phyloP scores from a whole-genome alignment of 2,888 invertebrate genomes.

The Eustalomyia histrio region DNA sequence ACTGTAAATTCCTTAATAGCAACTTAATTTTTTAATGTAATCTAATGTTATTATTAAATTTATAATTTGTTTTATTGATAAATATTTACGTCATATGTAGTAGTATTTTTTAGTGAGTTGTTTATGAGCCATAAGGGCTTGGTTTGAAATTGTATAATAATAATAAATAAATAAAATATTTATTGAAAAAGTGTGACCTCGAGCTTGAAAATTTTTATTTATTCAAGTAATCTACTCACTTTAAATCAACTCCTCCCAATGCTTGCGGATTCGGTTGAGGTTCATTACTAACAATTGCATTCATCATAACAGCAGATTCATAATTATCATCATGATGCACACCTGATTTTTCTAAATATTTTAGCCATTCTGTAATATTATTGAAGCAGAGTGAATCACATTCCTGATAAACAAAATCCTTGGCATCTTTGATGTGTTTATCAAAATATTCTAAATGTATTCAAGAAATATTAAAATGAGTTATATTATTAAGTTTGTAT shows the following conservation, averaged over 20 bases:
- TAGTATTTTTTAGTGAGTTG: too few relatives aligned
- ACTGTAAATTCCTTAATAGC: too few relatives aligned
- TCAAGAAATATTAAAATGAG: neutral
- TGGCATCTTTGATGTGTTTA: constrained; percentile 66
- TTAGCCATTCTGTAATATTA: constrained; percentile 73
- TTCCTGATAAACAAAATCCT: constrained; percentile 70
- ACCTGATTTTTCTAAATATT: constrained; percentile 67
- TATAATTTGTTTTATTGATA: too few relatives aligned
- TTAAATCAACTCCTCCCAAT: constrained; percentile 61
- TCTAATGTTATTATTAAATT: too few relatives aligned
- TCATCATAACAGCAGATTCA: constrained; percentile 72
- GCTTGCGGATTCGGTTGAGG: constrained; percentile 43
- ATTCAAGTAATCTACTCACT: constrained; percentile 48
- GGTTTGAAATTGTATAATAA: too few relatives aligned
- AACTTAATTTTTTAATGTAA: too few relatives aligned
- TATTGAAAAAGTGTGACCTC: too few relatives aligned
- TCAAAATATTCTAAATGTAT: constrained; percentile 70
- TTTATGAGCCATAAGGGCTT: too few relatives aligned
- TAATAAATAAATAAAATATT: too few relatives aligned
- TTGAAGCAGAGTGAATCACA: constrained; percentile 71
- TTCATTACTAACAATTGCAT: constrained; percentile 67
- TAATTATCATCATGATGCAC: constrained; percentile 69
- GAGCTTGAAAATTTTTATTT: too few relatives aligned
- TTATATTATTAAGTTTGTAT: neutral
- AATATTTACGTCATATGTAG: too few relatives aligned